phyloP scores from a whole-genome alignment of 2,797 vertebrate species.

The Bovichtus variegatus region DNA sequence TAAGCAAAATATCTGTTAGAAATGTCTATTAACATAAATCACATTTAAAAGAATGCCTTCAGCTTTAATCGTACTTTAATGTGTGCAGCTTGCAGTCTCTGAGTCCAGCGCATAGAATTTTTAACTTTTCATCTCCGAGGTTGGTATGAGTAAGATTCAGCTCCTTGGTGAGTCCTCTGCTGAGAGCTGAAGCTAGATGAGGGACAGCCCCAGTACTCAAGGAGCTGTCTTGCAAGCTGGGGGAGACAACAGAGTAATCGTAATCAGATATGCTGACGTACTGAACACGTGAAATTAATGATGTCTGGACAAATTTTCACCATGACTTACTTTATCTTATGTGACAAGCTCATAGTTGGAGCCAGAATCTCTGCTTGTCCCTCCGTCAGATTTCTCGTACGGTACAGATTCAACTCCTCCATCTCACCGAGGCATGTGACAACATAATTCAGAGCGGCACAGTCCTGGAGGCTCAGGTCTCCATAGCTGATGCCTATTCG shows the following conservation, averaged over 20 bases:
- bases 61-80: conserved; percentile 65
- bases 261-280: not conserved
- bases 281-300: not conserved
- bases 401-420: conserved; percentile 70
- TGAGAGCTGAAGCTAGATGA: conserved; percentile 74
- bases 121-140: conserved; percentile 64
- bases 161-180: conserved; percentile 52
- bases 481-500: conserved; percentile 56
- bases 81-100: conserved; percentile 59
- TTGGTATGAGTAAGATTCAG: conserved; percentile 60
- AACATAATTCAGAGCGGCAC: conserved; percentile 71
- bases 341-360: conserved; percentile 67
- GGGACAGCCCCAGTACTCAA: conserved; percentile 54
- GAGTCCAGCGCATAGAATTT: conserved; percentile 69
- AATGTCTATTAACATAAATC: not conserved
- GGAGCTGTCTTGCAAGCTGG: conserved; percentile 64
- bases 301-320: not conserved
- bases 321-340: conserved; percentile 72
- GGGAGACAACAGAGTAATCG: not conserved
- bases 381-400: conserved; percentile 43
- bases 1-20: conserved; percentile 8
- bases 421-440: conserved; percentile 65
- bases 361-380: conserved; percentile 61
- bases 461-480: conserved; percentile 64
- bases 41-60: not conserved